Conservation (phyloP, 1,140 invertebrate species). For the Monochamus saltuarius region DNA sequence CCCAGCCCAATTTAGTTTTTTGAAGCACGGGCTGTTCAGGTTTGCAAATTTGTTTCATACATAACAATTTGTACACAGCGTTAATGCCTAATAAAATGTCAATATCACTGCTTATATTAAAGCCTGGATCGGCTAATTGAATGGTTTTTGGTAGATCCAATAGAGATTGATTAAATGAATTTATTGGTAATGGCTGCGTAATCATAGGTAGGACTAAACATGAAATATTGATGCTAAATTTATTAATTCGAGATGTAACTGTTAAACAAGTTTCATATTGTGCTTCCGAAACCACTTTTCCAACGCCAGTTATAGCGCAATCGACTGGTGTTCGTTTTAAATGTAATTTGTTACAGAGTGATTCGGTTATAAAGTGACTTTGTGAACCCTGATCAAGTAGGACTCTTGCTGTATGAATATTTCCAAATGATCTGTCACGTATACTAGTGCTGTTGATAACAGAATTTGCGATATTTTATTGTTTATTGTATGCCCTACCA, state of each 20-base stretch:
- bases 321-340: not conserved
- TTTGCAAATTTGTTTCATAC: constrained; percentile 15
- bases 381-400: constrained; percentile 8
- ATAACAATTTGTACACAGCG: constrained; percentile 38
- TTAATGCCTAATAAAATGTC: constrained; percentile 42
- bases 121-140: constrained; percentile 40
- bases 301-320: not conserved
- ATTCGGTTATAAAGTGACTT: not conserved
- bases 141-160: constrained; percentile 14
- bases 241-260: constrained; percentile 4
- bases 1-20: constrained; percentile 40
- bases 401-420: not conserved
- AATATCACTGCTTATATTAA: constrained; percentile 32
- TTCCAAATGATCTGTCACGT: not conserved
- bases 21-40: constrained; percentile 26
- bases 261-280: not conserved
- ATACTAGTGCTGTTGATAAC: not conserved
- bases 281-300: not conserved
- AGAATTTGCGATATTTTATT: not conserved
- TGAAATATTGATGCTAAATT: not conserved
- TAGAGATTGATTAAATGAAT: not conserved
- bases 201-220: constrained; percentile 19
- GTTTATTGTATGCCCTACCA: not conserved
- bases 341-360: constrained; percentile 7
- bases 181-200: constrained; percentile 4